phyloP scores from a whole-genome alignment of 2,888 invertebrate genomes.

The Hirtodrosophila alboralis region DNA sequence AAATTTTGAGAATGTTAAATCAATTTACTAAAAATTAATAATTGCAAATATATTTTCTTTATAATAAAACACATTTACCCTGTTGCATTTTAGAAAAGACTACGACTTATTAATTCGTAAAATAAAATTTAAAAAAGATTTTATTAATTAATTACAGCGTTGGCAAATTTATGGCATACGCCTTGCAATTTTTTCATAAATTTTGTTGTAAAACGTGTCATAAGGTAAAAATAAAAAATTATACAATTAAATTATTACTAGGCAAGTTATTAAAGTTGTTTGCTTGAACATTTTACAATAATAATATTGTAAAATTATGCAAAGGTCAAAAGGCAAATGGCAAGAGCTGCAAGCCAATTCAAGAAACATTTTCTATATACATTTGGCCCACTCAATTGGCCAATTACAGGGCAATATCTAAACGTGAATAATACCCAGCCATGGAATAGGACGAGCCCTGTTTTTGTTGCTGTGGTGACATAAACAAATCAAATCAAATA shows the following conservation, averaged over 20 bases:
- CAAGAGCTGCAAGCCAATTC: constrained; percentile 35
- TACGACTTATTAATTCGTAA: neutral
- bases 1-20: too few species aligned
- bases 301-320: neutral
- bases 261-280: constrained; percentile 12
- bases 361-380: constrained; percentile 4
- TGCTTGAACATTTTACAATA: constrained; percentile 11
- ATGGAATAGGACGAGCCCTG: constrained; percentile 15
- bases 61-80: too few species aligned
- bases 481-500: constrained; percentile 71
- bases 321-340: constrained; percentile 38
- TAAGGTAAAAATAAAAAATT: neutral
- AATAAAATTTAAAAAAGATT: neutral
- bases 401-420: constrained; percentile 40
- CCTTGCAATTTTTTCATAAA: constrained; percentile 5
- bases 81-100: too few species aligned
- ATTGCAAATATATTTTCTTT: too few species aligned
- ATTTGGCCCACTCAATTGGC: constrained; percentile 29
- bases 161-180: constrained; percentile 2
- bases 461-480: constrained; percentile 49
- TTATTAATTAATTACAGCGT: constrained; percentile 7
- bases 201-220: constrained; percentile 9
- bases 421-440: constrained; percentile 24
- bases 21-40: too few species aligned
- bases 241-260: constrained; percentile 9